Conservation (phyloP, 2,113 vertebrate species). For the Echinops telfairi region DNA sequence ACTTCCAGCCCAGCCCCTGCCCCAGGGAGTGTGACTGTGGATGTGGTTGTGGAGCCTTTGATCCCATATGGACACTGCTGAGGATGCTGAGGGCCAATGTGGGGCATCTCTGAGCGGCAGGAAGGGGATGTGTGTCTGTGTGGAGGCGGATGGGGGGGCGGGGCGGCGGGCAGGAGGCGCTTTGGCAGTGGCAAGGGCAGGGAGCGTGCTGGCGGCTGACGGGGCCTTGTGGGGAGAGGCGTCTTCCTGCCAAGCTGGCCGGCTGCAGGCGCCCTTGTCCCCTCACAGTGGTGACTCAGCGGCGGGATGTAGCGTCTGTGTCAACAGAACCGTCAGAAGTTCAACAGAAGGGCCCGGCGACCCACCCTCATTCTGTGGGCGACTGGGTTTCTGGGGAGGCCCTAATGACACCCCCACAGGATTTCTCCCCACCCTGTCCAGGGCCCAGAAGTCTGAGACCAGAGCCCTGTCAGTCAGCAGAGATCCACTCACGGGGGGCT, state of each 20-base stretch:
- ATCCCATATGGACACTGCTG: not conserved
- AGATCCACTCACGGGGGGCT: not conserved
- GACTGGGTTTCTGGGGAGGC: not conserved
- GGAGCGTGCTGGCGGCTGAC: not conserved
- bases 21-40: accelerated
- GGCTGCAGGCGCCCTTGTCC: accelerated
- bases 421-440: accelerated
- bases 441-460: not conserved
- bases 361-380: accelerated
- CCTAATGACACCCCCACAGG: accelerated
- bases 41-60: not conserved
- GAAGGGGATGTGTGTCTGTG: not conserved
- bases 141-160: not conserved
- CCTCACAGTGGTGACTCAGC: not conserved
- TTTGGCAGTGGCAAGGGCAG: accelerated
- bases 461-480: too few relatives aligned
- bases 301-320: not conserved
- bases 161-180: not conserved
- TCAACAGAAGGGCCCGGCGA: accelerated
- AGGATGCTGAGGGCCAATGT: accelerated
- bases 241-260: accelerated
- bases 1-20: accelerated
- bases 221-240: accelerated
- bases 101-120: not conserved
- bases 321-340: not conserved